Base-by-base conservation (phyloP, 2,113 vertebrate genomes). In the Bambusicola thoracicus region DNA sequence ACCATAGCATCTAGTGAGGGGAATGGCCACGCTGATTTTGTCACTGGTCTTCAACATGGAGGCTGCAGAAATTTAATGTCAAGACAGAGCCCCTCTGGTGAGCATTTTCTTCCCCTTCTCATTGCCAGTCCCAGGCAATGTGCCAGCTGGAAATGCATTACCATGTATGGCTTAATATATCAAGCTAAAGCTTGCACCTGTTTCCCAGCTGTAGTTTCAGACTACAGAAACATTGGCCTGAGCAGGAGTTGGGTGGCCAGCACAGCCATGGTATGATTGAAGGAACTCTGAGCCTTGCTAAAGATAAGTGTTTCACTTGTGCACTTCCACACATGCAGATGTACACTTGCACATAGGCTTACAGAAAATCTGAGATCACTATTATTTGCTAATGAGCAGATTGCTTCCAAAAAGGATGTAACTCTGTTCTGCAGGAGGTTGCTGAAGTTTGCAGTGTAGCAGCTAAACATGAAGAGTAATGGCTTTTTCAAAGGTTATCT, bases 241-340 rank as follows among this genome's bases (percentile, higher is more conserved):
- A 58, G 44, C 21, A 29, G 46, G 34, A 80, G 20, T 34, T 0
- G 1, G 11, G 62, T 36, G 66, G n/a, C 14, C 5, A 32, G 43
- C 30, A 25, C 18, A 10, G 18, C 24, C 2, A 1, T 6, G 0
- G 8, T 15, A 32, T 22, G 73, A 13, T 2, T 59, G 19, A 49
- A 69, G 3, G 6, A 49, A 43, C 20, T 69, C 55, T 44, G 38
- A 85, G 34, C 32, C 24, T 79, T 1, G 0, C 30, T 55, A 48
- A 38, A 61, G 76, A 92, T 9, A 41, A 66, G 29, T 34, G 6
- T 6, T 83, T 80, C 12, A 2, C 32, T 62, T 89, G 32, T 67
- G 30, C 4, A 1, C 0, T 0, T 68, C 62, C 43, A 10, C 7
- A 32, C 22, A 8, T 40, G 65, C 0, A 3, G 67, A 27, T 3